These are phyloP conservation scores for Tangara arthus DNA, from an alignment of 2,797 vertebrate species.

Conservation along the genomic window DNA sequence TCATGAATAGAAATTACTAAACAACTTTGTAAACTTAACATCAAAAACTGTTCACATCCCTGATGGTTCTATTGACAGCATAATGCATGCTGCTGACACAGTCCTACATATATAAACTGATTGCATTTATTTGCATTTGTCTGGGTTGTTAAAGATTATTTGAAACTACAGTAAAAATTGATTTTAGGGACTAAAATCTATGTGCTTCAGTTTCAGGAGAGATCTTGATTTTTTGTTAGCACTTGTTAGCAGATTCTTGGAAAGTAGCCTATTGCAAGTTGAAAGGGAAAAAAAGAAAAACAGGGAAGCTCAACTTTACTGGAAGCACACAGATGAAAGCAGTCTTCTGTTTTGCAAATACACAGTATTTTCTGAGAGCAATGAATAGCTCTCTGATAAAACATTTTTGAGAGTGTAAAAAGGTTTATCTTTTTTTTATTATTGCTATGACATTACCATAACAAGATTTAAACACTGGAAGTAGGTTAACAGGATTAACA, in stretches of 20 bases:
- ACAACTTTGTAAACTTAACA: neutral
- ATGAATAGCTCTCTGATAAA: neutral
- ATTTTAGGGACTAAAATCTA: neutral
- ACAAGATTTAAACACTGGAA: slow-evolving; percentile 19
- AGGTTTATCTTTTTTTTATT: neutral
- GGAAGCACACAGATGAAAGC: slow-evolving; percentile 5
- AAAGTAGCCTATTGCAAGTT: neutral
- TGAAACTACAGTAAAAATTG: neutral
- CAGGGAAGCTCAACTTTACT: neutral
- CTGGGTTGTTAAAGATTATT: neutral
- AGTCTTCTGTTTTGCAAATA: slow-evolving; percentile 25
- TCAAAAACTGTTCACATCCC: neutral
- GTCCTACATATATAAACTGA: neutral
- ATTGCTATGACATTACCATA: slow-evolving; percentile 36
- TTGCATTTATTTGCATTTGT: neutral
- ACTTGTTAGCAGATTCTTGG: slow-evolving; percentile 29
- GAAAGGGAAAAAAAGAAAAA: neutral
- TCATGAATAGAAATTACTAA: neutral
- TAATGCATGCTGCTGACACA: neutral
- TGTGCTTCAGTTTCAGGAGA: neutral
- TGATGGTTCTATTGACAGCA: neutral
- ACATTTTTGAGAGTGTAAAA: neutral
- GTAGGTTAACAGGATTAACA: slow-evolving; percentile 50
- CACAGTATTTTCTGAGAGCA: neutral
- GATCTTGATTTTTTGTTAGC: neutral